Conservation (phyloP, 2,113 vertebrate species). For the Pedetes capensis region DNA sequence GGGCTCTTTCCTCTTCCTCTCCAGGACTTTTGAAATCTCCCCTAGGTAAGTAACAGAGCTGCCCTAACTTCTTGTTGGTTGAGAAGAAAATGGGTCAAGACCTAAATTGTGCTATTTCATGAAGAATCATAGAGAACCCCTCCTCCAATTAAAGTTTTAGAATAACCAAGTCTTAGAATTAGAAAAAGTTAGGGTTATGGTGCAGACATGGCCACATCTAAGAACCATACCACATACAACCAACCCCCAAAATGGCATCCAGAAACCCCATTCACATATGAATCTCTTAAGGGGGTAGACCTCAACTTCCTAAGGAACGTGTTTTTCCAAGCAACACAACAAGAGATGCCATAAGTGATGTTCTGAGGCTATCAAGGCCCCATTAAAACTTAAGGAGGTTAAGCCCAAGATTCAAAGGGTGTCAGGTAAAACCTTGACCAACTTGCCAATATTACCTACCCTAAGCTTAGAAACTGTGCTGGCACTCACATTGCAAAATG, state of each 20-base stretch:
- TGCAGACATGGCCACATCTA: not conserved
- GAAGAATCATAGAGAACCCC: not conserved
- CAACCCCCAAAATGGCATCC: not conserved
- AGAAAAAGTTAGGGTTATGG: not conserved
- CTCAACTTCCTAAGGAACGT: not conserved
- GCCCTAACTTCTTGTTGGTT: conserved; percentile 20
- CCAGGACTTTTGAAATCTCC: not conserved
- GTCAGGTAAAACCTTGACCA: not conserved
- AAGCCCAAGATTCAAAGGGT: not conserved
- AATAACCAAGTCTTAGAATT: conserved; percentile 10
- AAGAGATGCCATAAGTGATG: not conserved
- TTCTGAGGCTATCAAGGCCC: not conserved
- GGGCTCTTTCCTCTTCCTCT: not conserved
- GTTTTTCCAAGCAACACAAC: not conserved
- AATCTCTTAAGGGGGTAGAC: not conserved
- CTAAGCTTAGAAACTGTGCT: not conserved
- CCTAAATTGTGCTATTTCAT: not conserved
- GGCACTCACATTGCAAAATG: not conserved
- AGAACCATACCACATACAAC: not conserved
- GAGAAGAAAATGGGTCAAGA: not conserved
- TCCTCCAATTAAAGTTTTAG: not conserved
- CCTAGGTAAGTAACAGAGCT: conserved; percentile 13
- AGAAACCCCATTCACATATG: not conserved
- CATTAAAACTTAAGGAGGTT: not conserved
- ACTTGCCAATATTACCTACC: not conserved